Base-by-base conservation (phyloP, 1,140 invertebrate species). In the Zaprionus capensis region DNA sequence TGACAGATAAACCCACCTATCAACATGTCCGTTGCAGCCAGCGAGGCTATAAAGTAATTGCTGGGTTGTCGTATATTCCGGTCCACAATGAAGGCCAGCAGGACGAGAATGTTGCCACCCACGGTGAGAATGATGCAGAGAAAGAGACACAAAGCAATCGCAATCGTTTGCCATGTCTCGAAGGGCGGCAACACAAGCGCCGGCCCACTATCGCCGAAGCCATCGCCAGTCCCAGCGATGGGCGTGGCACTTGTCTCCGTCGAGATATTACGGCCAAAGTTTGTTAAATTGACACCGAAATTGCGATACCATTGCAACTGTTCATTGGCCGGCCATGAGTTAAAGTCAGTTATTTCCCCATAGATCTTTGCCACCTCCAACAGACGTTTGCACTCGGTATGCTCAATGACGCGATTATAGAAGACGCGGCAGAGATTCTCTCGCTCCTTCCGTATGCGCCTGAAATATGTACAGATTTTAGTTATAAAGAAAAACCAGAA, bases 1-100 rank as follows among this genome's bases (percentile, higher is more conserved):
- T 34, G 38, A n/a, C 38, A 41, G 38, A n/a, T n/a, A 41, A 90
- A 58, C 62, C 95, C 93, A 95, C 99, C 99, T 93, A 99, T 99
- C 68, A 99, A 95, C 94, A 99, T 96, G 94, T 99, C 99, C 12
- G 98, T 99, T 34, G 99, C 97, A 24, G 99, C 99, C 49, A 99
- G 94, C 0, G 98, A 99, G 4, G 98, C 99, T 62, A 99, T 99
- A 94, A 99, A 99, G 94, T 99, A 99, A 94, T 99, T 99, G 91
- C 98, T 99, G 2, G 99, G 99, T 91, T 99, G 99, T 53, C 99
- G 95, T 86, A 99, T 99, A 65, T 97, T 97, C 67, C 99, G 95
- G 93, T 99, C 99, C 26, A 99, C 97, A 64, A 99, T 97, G 93
- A 99, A 99, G 24, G 98, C 98, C 38, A 99, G 93, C 24, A 99